Percentiles rank a stretch among this genome's conserved stretches.
These are phyloP conservation scores for Chalcosyrphus nemorum DNA, from an alignment of 2,888 invertebrate genomes.

Conservation along the genomic window DNA sequence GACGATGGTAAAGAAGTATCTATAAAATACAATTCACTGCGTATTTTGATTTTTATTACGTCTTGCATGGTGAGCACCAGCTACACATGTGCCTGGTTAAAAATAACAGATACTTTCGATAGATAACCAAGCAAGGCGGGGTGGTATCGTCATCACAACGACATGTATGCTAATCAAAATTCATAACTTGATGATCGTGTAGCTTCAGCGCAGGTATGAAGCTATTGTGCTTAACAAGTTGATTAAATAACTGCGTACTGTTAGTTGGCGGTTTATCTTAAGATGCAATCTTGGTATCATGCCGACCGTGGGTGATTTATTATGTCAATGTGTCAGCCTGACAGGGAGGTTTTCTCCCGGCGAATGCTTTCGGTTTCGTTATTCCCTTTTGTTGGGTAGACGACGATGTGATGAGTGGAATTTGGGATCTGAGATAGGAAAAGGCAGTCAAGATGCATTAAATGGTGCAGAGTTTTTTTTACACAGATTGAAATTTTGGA, in stretches of 20 bases:
- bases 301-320: constrained; percentile 18
- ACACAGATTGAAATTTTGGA: no score
- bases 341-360: not conserved
- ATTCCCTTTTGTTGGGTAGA: not conserved
- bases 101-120: constrained; percentile 38
- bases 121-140: constrained; percentile 10
- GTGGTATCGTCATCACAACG: constrained; percentile 28
- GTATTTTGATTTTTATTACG: not conserved
- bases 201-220: not conserved
- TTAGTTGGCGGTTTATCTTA: constrained; percentile 50
- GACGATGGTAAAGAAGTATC: not conserved
- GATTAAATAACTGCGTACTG: constrained; percentile 43
- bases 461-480: no score
- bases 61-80: not conserved
- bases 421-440: not conserved
- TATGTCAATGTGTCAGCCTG: constrained; percentile 37
- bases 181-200: constrained; percentile 32
- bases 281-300: constrained; percentile 25
- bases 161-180: constrained; percentile 41
- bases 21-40: not conserved
- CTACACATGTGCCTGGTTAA: not conserved
- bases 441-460: not conserved
- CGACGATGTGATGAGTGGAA: not conserved
- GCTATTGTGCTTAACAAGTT: constrained; percentile 31
- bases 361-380: not conserved